Percentiles rank a stretch among this genome's conserved stretches.
phyloP scores from a whole-genome alignment of 2,888 invertebrate species.

The Phalera bucephala region DNA sequence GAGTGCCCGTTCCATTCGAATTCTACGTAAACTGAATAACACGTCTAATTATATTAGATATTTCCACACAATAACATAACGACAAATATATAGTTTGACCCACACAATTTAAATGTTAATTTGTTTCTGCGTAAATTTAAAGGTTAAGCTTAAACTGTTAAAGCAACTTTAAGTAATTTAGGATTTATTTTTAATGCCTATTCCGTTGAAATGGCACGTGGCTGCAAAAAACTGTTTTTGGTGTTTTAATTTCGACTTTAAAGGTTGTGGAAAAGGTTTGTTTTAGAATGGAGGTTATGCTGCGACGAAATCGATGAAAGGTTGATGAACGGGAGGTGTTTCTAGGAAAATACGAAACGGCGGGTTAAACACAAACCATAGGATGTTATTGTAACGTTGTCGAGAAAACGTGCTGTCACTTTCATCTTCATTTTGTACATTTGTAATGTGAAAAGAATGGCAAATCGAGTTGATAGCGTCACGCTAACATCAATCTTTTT shows the following conservation, averaged over 20 bases:
- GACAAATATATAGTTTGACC: not conserved
- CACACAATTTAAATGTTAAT: conserved; percentile 1
- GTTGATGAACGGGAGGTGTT: conserved; percentile 43
- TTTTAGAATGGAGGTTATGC: conserved; percentile 7
- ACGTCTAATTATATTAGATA: not conserved
- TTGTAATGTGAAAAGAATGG: too few species aligned
- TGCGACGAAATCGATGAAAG: conserved; percentile 43
- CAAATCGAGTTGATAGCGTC: too few species aligned
- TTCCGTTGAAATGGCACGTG: conserved; percentile 10
- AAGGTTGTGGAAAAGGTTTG: not conserved
- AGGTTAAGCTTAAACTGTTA: conserved; percentile 21
- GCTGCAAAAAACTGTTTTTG: not conserved
- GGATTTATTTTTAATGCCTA: conserved; percentile 18
- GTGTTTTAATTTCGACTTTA: conserved; percentile 9
- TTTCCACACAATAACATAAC: not conserved
- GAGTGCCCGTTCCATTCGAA: not conserved
- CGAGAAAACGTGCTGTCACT: too few species aligned
- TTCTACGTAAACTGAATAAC: not conserved
- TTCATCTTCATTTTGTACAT: too few species aligned
- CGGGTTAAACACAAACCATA: too few species aligned
- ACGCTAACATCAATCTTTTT: too few species aligned
- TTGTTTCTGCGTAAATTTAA: conserved; percentile 13
- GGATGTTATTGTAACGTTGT: too few species aligned
- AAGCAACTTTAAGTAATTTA: conserved; percentile 13
- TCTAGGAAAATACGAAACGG: conserved; percentile 28